Evolutionary conservation across 2,113 vertebrate genomes (phyloP).

Genomic region (Junco hyemalis): DNA sequence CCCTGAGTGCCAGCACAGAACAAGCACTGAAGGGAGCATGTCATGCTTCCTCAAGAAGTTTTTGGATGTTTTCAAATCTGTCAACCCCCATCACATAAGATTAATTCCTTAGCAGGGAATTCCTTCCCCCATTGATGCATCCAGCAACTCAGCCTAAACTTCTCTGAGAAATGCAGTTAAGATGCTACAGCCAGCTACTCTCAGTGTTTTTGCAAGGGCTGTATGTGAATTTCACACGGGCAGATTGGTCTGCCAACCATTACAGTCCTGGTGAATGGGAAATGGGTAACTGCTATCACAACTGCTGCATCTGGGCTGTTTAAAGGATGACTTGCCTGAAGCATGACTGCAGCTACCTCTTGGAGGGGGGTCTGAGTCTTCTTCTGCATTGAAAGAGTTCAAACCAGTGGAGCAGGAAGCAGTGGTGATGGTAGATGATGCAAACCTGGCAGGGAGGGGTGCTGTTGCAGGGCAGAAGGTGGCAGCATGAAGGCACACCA

Average conservation of each 20-base stretch:
- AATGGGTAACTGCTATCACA: not conserved
- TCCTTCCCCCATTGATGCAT: not conserved
- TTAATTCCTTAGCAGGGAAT: not conserved
- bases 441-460: not conserved
- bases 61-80: not conserved
- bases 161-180: not conserved
- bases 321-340: not conserved
- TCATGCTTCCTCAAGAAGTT: not conserved
- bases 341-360: not conserved
- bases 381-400: not conserved
- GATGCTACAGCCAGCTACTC: not conserved
- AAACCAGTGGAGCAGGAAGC: not conserved
- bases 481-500: not conserved
- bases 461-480: not conserved
- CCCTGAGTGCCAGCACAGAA: not conserved
- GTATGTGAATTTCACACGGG: not conserved
- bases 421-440: not conserved
- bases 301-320: not conserved
- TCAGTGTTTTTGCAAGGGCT: not conserved
- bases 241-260: not conserved
- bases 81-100: not conserved
- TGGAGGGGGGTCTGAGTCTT: not conserved
- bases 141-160: not conserved
- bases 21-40: not conserved
- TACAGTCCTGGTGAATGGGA: not conserved